These are phyloP conservation scores for Dicrostonyx torquatus DNA, from an alignment of 2,797 vertebrate species.

Conservation along the genomic window DNA sequence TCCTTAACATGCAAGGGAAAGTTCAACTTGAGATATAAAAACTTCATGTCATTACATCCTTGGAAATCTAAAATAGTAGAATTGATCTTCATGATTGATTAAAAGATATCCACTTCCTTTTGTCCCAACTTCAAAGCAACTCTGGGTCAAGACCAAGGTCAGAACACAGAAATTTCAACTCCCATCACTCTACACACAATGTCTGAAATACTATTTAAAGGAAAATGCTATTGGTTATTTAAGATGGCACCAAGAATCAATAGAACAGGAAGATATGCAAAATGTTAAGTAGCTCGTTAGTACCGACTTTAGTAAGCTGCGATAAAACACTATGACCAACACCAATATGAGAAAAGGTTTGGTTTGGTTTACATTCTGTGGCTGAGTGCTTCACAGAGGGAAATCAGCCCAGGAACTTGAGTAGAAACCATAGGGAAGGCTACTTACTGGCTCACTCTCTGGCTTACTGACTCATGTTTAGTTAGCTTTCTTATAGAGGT, in stretches of 20 bases:
- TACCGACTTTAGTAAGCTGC: background rate
- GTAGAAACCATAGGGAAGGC: background rate
- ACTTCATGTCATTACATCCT: background rate
- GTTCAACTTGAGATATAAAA: constrained; percentile 20
- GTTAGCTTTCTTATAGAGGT: background rate
- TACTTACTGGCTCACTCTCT: background rate
- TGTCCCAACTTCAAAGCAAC: constrained; percentile 29
- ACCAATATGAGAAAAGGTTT: background rate
- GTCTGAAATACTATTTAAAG: constrained; percentile 29
- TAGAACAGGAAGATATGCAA: background rate
- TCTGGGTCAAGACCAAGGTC: constrained; percentile 1
- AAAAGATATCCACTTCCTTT: constrained; percentile 33
- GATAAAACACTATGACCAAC: background rate
- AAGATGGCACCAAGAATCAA: background rate
- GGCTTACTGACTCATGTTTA: background rate
- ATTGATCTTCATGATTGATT: constrained; percentile 8
- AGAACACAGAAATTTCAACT: background rate
- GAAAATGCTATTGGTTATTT: background rate
- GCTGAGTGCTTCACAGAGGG: background rate
- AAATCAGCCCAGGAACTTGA: background rate
- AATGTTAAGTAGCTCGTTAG: background rate
- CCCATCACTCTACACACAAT: background rate
- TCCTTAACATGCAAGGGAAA: background rate
- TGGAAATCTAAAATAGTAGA: constrained; percentile 40
- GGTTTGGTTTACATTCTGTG: background rate